Percentiles rank a stretch among this genome's conserved stretches.
These are phyloP conservation scores for Calidris pugnax DNA, from an alignment of 2,113 vertebrate species.

Conservation along the genomic window DNA sequence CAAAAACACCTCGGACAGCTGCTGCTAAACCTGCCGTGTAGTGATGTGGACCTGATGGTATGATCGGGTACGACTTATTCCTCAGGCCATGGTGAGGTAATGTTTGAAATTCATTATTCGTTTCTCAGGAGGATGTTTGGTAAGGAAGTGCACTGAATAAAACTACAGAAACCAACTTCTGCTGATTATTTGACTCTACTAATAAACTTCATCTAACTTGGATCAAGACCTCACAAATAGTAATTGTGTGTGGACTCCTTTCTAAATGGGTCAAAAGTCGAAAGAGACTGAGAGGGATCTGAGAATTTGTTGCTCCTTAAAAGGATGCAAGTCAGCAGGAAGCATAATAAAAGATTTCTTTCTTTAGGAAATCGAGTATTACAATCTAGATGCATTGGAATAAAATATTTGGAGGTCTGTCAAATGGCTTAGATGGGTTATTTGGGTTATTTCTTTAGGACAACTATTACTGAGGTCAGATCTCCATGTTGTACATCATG, in stretches of 20 bases:
- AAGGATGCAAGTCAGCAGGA: background rate
- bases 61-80: background rate
- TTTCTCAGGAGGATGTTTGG: background rate
- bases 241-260: background rate
- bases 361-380: background rate
- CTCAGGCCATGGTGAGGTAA: background rate
- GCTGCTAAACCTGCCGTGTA: background rate
- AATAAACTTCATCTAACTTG: background rate
- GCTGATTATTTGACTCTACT: background rate
- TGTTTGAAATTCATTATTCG: background rate
- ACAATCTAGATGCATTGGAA: background rate
- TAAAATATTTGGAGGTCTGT: background rate
- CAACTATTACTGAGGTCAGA: background rate
- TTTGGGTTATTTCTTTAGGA: background rate
- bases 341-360: background rate
- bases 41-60: background rate
- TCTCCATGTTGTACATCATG: rapidly evolving
- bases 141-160: background rate
- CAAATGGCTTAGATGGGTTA: background rate
- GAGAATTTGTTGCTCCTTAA: background rate
- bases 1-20: background rate
- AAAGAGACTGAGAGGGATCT: background rate
- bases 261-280: background rate
- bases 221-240: background rate
- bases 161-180: background rate